Conservation (phyloP, 2,113 vertebrate genomes). For the Xenopus borealis region DNA sequence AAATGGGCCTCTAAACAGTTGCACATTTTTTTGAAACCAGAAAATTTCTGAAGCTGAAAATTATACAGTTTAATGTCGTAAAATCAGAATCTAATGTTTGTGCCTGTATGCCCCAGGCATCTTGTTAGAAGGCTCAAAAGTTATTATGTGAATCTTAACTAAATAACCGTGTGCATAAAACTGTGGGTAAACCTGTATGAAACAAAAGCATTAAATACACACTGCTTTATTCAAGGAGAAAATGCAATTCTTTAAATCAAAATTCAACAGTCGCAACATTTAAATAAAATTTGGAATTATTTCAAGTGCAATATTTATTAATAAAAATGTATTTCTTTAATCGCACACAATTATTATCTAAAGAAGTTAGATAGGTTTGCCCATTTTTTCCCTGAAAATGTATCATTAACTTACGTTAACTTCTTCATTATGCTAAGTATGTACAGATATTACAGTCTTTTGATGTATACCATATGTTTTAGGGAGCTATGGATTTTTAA, state of each 20-base stretch:
- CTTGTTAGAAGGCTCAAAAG: not conserved
- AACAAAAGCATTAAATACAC: not conserved
- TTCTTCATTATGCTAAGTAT: no score
- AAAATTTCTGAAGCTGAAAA: conserved; percentile 6
- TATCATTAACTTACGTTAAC: no score
- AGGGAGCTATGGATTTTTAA: no score
- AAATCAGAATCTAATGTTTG: conserved; percentile 3
- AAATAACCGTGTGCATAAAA: not conserved
- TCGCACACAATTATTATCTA: no score
- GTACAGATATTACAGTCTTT: no score
- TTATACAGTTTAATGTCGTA: conserved; percentile 2
- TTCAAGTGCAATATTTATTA: no score
- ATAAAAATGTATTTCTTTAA: no score
- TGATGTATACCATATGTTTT: no score
- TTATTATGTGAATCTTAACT: conserved; percentile 6
- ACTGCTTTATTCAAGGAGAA: not conserved
- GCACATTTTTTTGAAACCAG: not conserved
- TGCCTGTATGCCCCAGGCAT: conserved; percentile 1
- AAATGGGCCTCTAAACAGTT: conserved; percentile 1
- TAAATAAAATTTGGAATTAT: no score
- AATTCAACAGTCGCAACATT: no score
- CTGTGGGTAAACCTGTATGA: not conserved
- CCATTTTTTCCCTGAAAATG: no score
- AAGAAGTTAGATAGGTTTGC: no score
- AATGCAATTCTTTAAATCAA: not conserved